Conservation (phyloP, 2,888 invertebrate species). For the Lycaena phlaeas region DNA sequence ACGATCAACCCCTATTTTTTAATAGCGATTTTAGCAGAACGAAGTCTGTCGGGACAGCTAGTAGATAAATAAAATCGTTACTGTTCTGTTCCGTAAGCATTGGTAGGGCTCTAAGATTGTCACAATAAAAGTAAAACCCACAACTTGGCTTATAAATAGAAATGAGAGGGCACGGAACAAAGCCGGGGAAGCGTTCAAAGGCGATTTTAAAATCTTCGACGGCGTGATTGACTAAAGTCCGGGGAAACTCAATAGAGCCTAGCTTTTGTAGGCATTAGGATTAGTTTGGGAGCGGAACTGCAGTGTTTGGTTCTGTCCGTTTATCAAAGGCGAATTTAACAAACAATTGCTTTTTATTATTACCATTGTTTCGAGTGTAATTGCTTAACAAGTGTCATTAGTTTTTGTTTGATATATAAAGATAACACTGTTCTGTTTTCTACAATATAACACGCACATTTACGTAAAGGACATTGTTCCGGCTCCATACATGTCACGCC, state of each 20-base stretch:
- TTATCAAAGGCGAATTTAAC: slow-evolving; percentile 2
- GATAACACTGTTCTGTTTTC: no score
- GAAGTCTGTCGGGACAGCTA: no score
- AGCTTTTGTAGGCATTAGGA: slow-evolving; percentile 4
- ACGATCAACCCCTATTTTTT: no score
- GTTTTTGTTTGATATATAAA: no score
- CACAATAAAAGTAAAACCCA: no score
- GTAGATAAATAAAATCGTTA: no score
- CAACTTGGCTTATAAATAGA: slow-evolving; percentile 9
- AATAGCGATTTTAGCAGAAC: no score
- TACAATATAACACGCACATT: no score
- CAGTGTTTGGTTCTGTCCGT: background rate
- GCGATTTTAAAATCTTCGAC: slow-evolving; percentile 11
- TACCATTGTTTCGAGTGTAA: background rate
- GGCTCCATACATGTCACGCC: no score
- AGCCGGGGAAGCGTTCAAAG: slow-evolving; percentile 5
- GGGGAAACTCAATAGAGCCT: slow-evolving; percentile 22
- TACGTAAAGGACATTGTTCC: no score
- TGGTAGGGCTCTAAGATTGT: no score
- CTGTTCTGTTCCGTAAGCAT: no score
- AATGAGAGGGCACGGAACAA: slow-evolving; percentile 9
- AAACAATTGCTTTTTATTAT: background rate
- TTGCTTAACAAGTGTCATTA: background rate
- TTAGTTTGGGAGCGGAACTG: slow-evolving; percentile 2
- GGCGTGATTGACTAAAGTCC: slow-evolving; percentile 12